A percentile compares a stretch with the other conserved stretches of the same genome.
Conservation (phyloP, 1,140 invertebrate species). For the Brachionus koreanus region DNA sequence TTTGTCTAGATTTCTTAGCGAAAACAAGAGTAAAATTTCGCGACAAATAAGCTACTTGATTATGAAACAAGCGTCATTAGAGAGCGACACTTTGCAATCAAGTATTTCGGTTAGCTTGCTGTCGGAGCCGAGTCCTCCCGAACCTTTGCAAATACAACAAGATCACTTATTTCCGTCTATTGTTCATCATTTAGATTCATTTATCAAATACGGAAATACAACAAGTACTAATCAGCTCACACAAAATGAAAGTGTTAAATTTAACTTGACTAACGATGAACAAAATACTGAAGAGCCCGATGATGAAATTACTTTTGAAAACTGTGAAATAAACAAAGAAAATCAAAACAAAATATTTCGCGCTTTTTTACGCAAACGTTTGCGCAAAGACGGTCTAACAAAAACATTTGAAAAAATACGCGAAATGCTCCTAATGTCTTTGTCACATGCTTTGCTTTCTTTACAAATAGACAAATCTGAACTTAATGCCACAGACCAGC, state of each 20-base stretch:
- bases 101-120: not conserved
- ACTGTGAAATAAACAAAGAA: not conserved
- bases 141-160: not conserved
- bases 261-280: not conserved
- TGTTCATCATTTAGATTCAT: not conserved
- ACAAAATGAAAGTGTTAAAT: not conserved
- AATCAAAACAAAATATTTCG: slow-evolving; percentile 20
- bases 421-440: not conserved
- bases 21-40: no score
- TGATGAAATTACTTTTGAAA: not conserved
- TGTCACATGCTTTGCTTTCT: not conserved
- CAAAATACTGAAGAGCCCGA: not conserved
- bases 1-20: no score
- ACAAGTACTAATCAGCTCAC: not conserved
- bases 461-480: slow-evolving; percentile 6
- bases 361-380: slow-evolving; percentile 13
- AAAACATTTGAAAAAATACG: slow-evolving; percentile 35
- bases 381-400: slow-evolving; percentile 16
- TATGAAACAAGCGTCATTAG: not conserved
- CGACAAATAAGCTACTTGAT: slow-evolving; percentile 8
- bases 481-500: not conserved
- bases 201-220: not conserved
- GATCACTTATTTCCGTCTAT: not conserved
- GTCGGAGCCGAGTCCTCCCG: not conserved
- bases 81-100: not conserved